A percentile compares a stretch with the other conserved stretches of the same genome.
Evolutionary conservation across 1,140 invertebrate genomes (phyloP).

Genomic region (Battus philenor): DNA sequence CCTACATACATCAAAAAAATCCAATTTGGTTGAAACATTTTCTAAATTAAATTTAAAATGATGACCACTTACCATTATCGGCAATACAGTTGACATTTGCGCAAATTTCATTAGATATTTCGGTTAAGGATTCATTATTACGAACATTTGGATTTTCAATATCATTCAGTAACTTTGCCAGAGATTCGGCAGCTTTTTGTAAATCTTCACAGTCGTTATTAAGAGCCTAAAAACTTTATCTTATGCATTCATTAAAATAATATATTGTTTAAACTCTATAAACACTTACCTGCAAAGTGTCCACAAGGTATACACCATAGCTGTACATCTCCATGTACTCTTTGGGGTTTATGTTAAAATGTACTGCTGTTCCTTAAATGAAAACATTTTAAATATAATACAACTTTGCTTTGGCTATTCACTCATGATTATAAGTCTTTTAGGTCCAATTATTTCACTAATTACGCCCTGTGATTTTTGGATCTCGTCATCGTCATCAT

Average conservation of each 20-base stretch:
- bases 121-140: slow-evolving; percentile 30
- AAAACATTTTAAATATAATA: no score
- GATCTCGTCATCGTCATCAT: no score
- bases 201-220: slow-evolving; percentile 41
- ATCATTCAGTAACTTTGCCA: slow-evolving; percentile 41
- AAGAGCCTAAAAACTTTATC: slow-evolving; percentile 21
- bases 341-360: slow-evolving; percentile 28
- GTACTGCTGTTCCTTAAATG: slow-evolving; percentile 49
- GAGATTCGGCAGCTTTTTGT: slow-evolving; percentile 34
- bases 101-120: slow-evolving; percentile 11
- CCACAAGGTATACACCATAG: slow-evolving; percentile 47
- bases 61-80: slow-evolving; percentile 12
- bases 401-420: no score
- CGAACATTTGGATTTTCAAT: slow-evolving; percentile 32
- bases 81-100: neutral
- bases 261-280: slow-evolving; percentile 13
- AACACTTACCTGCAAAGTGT: slow-evolving; percentile 44
- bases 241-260: neutral
- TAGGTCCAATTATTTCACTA: no score
- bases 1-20: neutral
- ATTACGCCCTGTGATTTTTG: no score
- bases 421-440: no score
- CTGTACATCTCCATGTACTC: slow-evolving; percentile 59
- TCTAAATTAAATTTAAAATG: no score
- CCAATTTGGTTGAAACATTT: no score